Conservation (phyloP, 2,888 invertebrate genomes). For the Sepiola atlantica region DNA sequence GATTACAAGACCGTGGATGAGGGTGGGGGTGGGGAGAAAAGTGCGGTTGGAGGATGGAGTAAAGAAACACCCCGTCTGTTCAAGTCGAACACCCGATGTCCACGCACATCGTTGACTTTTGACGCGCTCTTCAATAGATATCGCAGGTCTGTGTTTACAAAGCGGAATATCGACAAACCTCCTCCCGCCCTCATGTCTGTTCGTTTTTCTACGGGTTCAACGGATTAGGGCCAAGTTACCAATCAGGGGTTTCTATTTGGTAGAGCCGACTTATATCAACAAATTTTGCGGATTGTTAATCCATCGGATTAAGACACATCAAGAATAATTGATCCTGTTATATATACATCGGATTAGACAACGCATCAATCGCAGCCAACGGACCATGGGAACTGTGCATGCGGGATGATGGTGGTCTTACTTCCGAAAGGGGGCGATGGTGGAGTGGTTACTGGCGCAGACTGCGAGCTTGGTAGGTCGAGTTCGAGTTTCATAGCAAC, state of each 20-base stretch:
- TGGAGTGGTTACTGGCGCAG: no score
- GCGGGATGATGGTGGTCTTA: background rate
- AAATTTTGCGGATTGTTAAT: slow-evolving; percentile 6
- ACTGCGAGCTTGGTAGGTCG: no score
- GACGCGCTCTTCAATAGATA: background rate
- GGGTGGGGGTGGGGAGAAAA: no score
- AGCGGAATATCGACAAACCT: background rate
- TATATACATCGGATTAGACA: background rate
- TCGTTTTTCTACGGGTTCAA: background rate
- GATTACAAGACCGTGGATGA: background rate
- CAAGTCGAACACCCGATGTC: background rate
- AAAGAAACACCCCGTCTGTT: background rate
- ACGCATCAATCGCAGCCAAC: background rate
- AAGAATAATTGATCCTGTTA: slow-evolving; percentile 32
- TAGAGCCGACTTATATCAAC: background rate
- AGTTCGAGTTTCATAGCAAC: no score
- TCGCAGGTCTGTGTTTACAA: background rate
- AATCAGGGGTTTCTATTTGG: background rate
- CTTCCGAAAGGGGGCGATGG: background rate
- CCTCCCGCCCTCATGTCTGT: background rate
- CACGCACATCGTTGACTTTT: background rate
- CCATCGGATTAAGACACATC: background rate
- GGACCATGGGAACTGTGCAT: background rate
- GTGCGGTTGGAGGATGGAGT: no score
- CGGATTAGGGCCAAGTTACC: background rate